Conservation (phyloP, 2,888 invertebrate genomes). For the Choristoneura rosaceana region DNA sequence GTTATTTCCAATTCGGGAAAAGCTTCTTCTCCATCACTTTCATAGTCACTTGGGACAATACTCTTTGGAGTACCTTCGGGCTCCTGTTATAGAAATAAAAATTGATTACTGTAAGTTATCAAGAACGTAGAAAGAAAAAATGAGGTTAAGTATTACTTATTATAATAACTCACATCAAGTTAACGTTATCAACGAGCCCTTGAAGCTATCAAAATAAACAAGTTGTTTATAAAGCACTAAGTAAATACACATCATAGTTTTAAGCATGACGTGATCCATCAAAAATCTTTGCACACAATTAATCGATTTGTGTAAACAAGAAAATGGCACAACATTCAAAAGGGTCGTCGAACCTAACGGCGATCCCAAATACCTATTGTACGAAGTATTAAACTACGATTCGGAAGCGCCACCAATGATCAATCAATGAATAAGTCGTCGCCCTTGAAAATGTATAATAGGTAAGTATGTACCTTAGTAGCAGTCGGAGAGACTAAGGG, state of each 20-base stretch:
- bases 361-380: conserved; percentile 7
- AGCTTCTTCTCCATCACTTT: conserved; percentile 81
- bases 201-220: conserved; percentile 14
- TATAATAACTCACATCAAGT: not conserved
- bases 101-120: not conserved
- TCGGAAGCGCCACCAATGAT: conserved; percentile 26
- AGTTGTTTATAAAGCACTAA: conserved; percentile 3
- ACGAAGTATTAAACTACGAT: not conserved
- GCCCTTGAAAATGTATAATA: not conserved
- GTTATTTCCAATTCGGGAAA: conserved; percentile 76
- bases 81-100: conserved; percentile 60
- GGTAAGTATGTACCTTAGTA: too few relatives aligned
- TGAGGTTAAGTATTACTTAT: not conserved
- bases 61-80: conserved; percentile 68
- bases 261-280: not conserved
- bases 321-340: conserved; percentile 16
- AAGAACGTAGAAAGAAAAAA: conserved; percentile 10
- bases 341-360: conserved; percentile 31
- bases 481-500: too few relatives aligned
- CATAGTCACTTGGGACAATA: conserved; percentile 71
- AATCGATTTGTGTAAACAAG: conserved; percentile 8
- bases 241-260: not conserved
- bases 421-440: conserved; percentile 4
- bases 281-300: not conserved
- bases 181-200: conserved; percentile 12